These are phyloP conservation scores for Oeneis ivallda DNA, from an alignment of 2,888 invertebrate species.

Conservation along the genomic window DNA sequence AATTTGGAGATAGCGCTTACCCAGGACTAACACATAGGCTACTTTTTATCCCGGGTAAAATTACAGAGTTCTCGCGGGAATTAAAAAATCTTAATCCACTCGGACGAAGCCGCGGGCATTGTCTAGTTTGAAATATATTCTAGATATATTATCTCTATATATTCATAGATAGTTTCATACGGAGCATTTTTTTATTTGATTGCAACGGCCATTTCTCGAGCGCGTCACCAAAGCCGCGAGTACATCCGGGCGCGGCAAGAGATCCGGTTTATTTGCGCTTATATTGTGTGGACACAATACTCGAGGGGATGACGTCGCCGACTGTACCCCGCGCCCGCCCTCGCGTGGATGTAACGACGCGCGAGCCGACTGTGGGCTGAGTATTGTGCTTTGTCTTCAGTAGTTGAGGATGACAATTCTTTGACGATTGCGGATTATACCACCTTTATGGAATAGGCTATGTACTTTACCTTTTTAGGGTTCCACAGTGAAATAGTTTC, in stretches of 20 bases:
- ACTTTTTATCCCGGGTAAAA: too few species aligned
- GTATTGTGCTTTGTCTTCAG: constrained; percentile 23
- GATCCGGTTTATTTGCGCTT: constrained; percentile 78
- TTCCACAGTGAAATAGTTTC: too few species aligned
- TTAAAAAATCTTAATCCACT: too few species aligned
- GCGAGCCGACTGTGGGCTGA: constrained; percentile 12
- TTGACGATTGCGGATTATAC: constrained; percentile 11
- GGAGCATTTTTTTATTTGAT: neutral
- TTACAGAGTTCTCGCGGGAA: too few species aligned
- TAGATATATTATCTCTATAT: too few species aligned
- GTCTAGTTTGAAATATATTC: too few species aligned
- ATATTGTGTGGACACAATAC: constrained; percentile 81
- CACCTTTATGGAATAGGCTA: constrained; percentile 12
- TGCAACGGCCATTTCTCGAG: constrained; percentile 24
- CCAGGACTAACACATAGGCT: too few species aligned
- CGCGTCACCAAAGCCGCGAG: constrained; percentile 37
- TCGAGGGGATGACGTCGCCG: constrained; percentile 59
- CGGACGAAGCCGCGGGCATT: too few species aligned
- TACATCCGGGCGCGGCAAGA: constrained; percentile 50
- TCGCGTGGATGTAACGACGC: neutral
- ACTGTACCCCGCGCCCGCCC: constrained; percentile 35
- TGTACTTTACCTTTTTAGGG: constrained; percentile 1
- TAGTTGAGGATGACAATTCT: constrained; percentile 6
- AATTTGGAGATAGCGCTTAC: too few species aligned
- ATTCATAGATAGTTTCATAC: too few species aligned